These are phyloP conservation scores for Philonicus albiceps DNA, from an alignment of 2,888 invertebrate species.

Conservation along the genomic window DNA sequence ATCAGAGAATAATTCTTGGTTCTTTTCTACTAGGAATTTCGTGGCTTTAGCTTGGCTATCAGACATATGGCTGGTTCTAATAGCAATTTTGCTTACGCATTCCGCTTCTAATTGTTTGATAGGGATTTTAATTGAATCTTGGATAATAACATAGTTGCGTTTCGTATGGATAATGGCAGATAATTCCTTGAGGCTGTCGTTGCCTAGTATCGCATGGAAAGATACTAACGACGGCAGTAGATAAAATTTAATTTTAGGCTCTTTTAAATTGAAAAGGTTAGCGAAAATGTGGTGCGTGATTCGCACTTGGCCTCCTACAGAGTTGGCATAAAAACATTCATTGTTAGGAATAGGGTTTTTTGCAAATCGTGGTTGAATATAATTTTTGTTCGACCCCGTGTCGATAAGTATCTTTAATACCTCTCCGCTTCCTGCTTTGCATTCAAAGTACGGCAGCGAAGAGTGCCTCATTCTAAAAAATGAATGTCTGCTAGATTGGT, in stretches of 20 bases:
- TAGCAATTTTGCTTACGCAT: not conserved
- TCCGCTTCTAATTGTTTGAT: no score
- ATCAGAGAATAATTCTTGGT: no score
- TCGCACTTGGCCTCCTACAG: conserved; percentile 40
- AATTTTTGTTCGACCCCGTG: not conserved
- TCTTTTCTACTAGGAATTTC: not conserved
- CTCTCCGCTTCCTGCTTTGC: conserved; percentile 15
- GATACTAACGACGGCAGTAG: not conserved
- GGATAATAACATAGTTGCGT: no score
- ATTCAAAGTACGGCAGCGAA: not conserved
- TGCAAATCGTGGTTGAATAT: conserved; percentile 31
- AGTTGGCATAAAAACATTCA: conserved; percentile 41
- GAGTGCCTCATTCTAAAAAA: not conserved
- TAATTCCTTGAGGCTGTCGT: no score
- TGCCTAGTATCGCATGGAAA: not conserved
- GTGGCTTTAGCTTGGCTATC: not conserved
- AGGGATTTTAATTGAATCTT: no score
- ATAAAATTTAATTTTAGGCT: not conserved
- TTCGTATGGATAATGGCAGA: not conserved
- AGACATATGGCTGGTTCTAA: not conserved
- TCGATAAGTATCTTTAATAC: conserved; percentile 36
- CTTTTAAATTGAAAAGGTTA: conserved; percentile 22
- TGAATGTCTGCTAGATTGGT: not conserved
- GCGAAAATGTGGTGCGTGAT: conserved; percentile 42
- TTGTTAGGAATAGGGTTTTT: conserved; percentile 38